These are phyloP conservation scores for Conomelus anceps DNA, from an alignment of 2,888 invertebrate species.

Conservation along the genomic window DNA sequence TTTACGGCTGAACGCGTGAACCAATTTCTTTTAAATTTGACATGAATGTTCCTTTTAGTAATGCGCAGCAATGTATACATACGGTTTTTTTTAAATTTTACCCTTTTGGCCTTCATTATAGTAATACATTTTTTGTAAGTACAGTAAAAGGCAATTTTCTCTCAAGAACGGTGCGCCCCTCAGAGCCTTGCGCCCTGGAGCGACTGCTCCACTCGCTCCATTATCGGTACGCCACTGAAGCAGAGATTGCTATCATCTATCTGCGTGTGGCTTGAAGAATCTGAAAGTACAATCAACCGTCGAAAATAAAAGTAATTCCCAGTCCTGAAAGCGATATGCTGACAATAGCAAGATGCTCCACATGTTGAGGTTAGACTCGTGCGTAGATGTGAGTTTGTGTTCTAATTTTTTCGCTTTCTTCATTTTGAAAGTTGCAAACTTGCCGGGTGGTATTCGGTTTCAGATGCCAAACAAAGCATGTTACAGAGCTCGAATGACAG, in stretches of 20 bases:
- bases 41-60: no score
- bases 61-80: no score
- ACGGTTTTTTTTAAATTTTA: no score
- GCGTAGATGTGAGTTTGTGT: background rate
- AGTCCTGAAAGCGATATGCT: background rate
- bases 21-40: no score
- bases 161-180: no score
- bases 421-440: background rate
- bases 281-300: background rate
- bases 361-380: background rate
- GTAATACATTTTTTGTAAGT: no score
- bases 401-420: background rate
- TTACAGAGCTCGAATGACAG: background rate
- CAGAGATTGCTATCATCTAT: background rate
- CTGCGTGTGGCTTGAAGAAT: background rate
- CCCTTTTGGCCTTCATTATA: no score
- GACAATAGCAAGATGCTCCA: background rate
- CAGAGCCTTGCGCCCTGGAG: no score
- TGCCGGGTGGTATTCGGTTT: background rate
- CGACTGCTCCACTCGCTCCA: no score
- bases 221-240: no score
- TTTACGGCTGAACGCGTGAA: no score
- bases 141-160: no score
- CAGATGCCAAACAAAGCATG: background rate
- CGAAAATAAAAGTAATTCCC: background rate